phyloP scores from a whole-genome alignment of 1,140 invertebrate species.

The Hylyphantes graminicola region DNA sequence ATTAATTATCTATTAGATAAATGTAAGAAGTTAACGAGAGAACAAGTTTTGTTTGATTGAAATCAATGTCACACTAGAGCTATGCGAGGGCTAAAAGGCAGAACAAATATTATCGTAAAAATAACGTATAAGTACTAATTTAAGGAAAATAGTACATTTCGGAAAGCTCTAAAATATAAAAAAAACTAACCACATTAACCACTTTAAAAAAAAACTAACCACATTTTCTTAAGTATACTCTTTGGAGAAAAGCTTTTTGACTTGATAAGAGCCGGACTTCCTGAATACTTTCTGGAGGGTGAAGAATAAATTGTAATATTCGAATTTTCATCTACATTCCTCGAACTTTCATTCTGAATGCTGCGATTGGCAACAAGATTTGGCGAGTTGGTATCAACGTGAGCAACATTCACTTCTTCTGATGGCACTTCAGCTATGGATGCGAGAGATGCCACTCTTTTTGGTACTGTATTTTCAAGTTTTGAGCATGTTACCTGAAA shows the following conservation, averaged over 20 bases:
- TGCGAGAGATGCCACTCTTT: not conserved
- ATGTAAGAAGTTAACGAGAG: too few species aligned
- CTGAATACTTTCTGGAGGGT: not conserved
- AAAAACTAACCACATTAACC: constrained; percentile 21
- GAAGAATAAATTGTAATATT: not conserved
- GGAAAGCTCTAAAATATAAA: too few species aligned
- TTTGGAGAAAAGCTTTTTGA: not conserved
- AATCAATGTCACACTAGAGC: too few species aligned
- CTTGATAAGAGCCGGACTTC: not conserved
- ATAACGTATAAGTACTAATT: too few species aligned
- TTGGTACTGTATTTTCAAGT: too few species aligned
- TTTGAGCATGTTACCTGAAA: too few species aligned
- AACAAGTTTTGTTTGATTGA: too few species aligned
- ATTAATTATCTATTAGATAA: too few species aligned
- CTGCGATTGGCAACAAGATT: not conserved
- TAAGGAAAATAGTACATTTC: too few species aligned
- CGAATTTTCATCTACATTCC: not conserved
- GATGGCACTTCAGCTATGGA: constrained; percentile 19
- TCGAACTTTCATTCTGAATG: not conserved
- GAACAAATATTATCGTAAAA: too few species aligned
- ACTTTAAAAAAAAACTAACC: constrained; percentile 15
- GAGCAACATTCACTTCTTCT: not conserved
- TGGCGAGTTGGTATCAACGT: not conserved
- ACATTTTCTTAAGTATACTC: constrained; percentile 8
- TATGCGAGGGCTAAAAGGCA: too few species aligned